A percentile compares a stretch with the other conserved stretches of the same genome.
These are phyloP conservation scores for Venturia canescens DNA, from an alignment of 1,140 invertebrate species.

Conservation along the genomic window DNA sequence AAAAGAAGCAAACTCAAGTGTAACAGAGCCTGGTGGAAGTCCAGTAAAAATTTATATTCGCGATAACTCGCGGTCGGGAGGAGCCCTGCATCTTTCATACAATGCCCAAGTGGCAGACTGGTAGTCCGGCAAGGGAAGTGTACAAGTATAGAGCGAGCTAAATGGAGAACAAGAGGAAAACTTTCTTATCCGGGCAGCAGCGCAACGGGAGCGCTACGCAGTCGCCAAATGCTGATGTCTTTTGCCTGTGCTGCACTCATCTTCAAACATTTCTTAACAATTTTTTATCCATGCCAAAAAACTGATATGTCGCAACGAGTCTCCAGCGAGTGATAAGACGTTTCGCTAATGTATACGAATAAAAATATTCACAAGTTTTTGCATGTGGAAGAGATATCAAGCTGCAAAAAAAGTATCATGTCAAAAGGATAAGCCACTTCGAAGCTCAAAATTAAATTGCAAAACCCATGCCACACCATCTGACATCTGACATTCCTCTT, in stretches of 20 bases:
- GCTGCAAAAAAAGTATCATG: no score
- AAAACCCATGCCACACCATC: no score
- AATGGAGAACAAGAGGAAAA: conserved; percentile 26
- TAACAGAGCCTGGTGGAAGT: conserved; percentile 11
- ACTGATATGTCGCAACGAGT: conserved; percentile 48
- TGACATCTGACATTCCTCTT: no score
- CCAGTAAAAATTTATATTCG: conserved; percentile 74
- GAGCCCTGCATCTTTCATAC: conserved; percentile 74
- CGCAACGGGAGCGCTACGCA: conserved; percentile 60
- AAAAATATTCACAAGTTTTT: conserved; percentile 61
- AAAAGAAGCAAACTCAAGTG: not conserved
- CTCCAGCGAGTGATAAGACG: conserved; percentile 42
- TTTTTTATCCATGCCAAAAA: conserved; percentile 39
- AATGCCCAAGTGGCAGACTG: conserved; percentile 61
- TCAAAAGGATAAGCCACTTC: no score
- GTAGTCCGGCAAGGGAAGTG: not conserved
- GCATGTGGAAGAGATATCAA: no score
- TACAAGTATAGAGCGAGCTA: not conserved
- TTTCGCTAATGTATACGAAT: not conserved
- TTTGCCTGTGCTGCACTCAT: conserved; percentile 17
- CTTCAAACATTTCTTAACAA: conserved; percentile 34
- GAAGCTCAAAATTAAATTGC: no score
- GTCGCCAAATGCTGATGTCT: conserved; percentile 37
- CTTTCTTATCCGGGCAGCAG: conserved; percentile 71
- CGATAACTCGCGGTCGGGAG: conserved; percentile 66